phyloP scores from a whole-genome alignment of 2,113 vertebrate genomes.

The Chaetops frenatus region DNA sequence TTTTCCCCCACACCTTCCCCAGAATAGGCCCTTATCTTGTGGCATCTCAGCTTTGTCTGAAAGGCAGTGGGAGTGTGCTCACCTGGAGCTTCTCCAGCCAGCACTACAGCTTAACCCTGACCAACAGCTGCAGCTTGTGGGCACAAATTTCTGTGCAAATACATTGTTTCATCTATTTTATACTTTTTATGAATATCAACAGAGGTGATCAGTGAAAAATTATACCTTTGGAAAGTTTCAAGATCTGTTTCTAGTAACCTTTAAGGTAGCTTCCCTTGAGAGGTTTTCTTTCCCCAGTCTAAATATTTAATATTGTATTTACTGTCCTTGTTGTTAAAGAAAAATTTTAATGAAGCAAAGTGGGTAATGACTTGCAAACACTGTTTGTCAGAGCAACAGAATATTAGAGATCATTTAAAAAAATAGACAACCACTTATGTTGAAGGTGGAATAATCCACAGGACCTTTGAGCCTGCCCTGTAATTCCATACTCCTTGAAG shows the following conservation, averaged over 20 bases:
- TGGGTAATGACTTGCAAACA: not conserved
- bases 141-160: not conserved
- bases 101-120: not conserved
- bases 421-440: not conserved
- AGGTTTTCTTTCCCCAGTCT: not conserved
- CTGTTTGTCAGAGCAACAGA: not conserved
- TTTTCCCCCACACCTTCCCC: not conserved
- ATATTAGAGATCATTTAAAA: not conserved
- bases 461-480: not conserved
- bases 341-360: not conserved
- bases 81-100: not conserved
- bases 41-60: not conserved
- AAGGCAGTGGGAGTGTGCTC: not conserved
- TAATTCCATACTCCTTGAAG: not conserved
- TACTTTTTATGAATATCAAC: not conserved
- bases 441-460: not conserved
- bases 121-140: not conserved
- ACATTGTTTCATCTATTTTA: not conserved
- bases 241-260: not conserved
- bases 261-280: not conserved
- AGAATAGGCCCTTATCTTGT: not conserved
- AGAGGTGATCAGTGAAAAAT: not conserved
- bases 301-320: conserved; percentile 7
- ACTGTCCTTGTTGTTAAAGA: not conserved
- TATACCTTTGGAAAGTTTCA: not conserved